Conservation (phyloP, 2,888 invertebrate species). For the Drosophila cognata region DNA sequence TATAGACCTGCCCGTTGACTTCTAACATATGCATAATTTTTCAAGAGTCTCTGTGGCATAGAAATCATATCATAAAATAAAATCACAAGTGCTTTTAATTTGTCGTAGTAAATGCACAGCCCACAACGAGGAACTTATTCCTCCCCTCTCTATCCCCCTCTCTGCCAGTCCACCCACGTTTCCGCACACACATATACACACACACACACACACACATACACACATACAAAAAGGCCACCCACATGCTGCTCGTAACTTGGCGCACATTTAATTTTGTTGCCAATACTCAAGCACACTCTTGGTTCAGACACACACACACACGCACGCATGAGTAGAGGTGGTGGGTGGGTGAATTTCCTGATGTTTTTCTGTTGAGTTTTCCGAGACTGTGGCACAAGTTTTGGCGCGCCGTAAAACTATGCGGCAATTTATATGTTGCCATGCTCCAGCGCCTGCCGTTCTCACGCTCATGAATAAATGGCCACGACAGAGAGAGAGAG, state of each 20-base stretch:
- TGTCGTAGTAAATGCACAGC: conserved; percentile 67
- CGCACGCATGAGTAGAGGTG: conserved; percentile 17
- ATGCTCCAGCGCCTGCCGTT: conserved; percentile 53
- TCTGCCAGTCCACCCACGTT: neutral
- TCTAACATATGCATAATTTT: conserved; percentile 79
- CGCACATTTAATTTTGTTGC: conserved; percentile 78
- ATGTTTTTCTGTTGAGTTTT: conserved; percentile 13
- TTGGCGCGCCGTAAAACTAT: conserved; percentile 71
- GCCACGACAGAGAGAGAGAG: conserved; percentile 11
- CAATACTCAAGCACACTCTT: conserved; percentile 44
- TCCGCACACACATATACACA: neutral
- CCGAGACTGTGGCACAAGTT: conserved; percentile 51
- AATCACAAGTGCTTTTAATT: conserved; percentile 79
- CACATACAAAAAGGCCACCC: conserved; percentile 6
- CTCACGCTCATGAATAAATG: conserved; percentile 48
- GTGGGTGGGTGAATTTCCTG: conserved; percentile 15
- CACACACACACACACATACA: neutral
- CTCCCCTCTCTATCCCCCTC: neutral
- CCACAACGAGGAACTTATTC: conserved; percentile 18
- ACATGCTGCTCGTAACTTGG: conserved; percentile 70
- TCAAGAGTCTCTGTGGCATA: conserved; percentile 61
- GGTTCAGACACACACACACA: conserved; percentile 1
- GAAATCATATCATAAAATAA: conserved; percentile 75
- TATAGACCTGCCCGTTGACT: conserved; percentile 76
- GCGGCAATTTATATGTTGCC: conserved; percentile 74